Evolutionary conservation across 2,113 vertebrate species (phyloP).

Genomic region (Indri indri): DNA sequence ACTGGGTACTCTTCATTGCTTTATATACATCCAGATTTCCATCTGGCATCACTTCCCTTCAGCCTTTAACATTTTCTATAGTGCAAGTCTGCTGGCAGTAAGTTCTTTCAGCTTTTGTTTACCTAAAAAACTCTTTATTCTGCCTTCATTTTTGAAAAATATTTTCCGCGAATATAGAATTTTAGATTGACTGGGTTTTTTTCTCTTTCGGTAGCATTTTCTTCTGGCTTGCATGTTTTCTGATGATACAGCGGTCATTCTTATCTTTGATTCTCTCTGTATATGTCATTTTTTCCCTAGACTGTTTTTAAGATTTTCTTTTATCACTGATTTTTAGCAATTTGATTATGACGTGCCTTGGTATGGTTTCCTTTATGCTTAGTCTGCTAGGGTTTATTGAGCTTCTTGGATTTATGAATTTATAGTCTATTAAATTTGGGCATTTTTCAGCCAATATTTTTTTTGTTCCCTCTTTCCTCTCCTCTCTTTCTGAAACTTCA

Average conservation of each 20-base stretch:
- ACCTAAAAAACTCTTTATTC: not conserved
- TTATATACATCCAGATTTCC: not conserved
- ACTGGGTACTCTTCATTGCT: not conserved
- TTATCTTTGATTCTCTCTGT: not conserved
- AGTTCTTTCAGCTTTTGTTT: slow-evolving; percentile 1
- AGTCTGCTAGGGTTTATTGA: not conserved
- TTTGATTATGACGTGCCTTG: not conserved
- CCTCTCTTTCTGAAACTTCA: not conserved
- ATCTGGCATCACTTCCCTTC: not conserved
- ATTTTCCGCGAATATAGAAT: not conserved
- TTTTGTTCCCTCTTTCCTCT: not conserved
- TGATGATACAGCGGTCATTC: not conserved
- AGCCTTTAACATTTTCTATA: not conserved
- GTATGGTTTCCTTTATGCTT: not conserved
- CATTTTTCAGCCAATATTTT: not conserved
- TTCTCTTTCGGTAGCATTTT: not conserved
- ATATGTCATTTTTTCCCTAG: not conserved
- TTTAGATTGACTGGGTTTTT: not conserved
- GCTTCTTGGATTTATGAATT: not conserved
- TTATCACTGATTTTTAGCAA: not conserved
- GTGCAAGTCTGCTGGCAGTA: not conserved
- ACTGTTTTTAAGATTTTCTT: not conserved
- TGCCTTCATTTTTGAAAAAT: not conserved
- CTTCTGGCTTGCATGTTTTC: not conserved
- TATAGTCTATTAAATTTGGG: not conserved